phyloP scores from a whole-genome alignment of 2,797 vertebrate species.

The Aselliscus stoliczkanus region DNA sequence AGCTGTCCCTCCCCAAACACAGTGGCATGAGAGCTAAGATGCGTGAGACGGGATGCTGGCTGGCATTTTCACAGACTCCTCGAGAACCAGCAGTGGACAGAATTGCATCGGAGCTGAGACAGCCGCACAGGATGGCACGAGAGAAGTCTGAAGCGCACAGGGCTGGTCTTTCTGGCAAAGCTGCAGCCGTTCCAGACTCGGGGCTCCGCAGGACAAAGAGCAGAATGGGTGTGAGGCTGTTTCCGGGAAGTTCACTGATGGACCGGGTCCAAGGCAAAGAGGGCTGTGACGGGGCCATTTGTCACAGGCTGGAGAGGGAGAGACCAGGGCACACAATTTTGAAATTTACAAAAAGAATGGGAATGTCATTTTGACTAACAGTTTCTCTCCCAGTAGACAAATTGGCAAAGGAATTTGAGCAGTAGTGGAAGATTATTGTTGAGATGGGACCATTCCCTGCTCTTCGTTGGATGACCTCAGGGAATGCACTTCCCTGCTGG shows the following conservation, averaged over 20 bases:
- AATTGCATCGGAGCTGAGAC: neutral
- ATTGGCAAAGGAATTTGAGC: too few relatives aligned
- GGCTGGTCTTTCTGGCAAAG: too few relatives aligned
- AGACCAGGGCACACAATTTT: neutral
- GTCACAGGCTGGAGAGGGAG: neutral
- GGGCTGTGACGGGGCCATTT: neutral
- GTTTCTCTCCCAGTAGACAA: neutral
- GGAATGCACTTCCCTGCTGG: neutral
- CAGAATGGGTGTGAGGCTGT: neutral
- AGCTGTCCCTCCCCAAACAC: neutral
- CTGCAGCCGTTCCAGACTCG: too few relatives aligned
- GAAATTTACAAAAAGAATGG: neutral
- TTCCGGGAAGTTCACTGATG: neutral
- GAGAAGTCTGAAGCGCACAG: too few relatives aligned
- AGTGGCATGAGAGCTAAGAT: neutral
- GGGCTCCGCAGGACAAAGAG: neutral
- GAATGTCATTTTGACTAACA: neutral
- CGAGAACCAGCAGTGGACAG: neutral
- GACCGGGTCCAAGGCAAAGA: neutral
- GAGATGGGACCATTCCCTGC: too few relatives aligned
- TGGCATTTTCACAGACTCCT: neutral
- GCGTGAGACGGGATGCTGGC: rapidly evolving
- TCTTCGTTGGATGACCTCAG: neutral
- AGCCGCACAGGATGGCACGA: too few relatives aligned
- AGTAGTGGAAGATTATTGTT: too few relatives aligned